Base-by-base conservation (phyloP, 2,888 invertebrate species). In the Xanthia icteritia region DNA sequence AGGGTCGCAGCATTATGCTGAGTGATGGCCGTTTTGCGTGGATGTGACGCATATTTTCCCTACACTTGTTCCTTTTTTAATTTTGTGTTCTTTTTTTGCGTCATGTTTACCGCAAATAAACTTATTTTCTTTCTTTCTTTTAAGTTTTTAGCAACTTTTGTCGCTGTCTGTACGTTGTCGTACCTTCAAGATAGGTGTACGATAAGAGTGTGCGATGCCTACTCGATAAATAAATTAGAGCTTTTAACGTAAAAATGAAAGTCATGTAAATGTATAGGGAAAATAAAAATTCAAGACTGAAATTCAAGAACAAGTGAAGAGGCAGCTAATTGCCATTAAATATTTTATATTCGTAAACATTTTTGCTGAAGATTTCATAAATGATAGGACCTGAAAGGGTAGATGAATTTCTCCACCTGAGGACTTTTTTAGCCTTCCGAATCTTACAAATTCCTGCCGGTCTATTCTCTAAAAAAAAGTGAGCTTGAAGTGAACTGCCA, bases 191-290 rank as follows among this genome's bases (percentile, higher is more conserved):
- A 48, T 64, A 42, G 0, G 15, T 48, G 17, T 48, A 36, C 9
- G 31, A 58, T 72, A 72, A 48, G 17, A 71, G 48, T 31, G 51
- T 13, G 27, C 54, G 48, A 56, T 31, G 54, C 61, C 68, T 39
- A 82, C 64, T 60, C 65, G 69, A 76, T 83, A 63, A 76, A 83
- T 83, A 84, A 84, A 70, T 83, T 70, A 70, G n/a, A 71, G 63
- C 69, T 56, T 73, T 84, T 79, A 70, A 70, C 63, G 79, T 48
- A 20, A 63, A 79, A 76, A 79, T 73, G 71, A 13, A 83, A 83
- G 39, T 70, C 82, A 31, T 79, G 79, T 82, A 48, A 67, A 60
- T 45, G 36, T 79, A 74, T 36, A 31, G 39, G 20, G 39, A 64
- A 58, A 70, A 73, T 60, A 67, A 39, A 51, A 70, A 42, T 65